Evolutionary conservation across 2,113 vertebrate genomes (phyloP), one percentile per base, ranked within the genome.

Genomic region (Garra rufa): DNA sequence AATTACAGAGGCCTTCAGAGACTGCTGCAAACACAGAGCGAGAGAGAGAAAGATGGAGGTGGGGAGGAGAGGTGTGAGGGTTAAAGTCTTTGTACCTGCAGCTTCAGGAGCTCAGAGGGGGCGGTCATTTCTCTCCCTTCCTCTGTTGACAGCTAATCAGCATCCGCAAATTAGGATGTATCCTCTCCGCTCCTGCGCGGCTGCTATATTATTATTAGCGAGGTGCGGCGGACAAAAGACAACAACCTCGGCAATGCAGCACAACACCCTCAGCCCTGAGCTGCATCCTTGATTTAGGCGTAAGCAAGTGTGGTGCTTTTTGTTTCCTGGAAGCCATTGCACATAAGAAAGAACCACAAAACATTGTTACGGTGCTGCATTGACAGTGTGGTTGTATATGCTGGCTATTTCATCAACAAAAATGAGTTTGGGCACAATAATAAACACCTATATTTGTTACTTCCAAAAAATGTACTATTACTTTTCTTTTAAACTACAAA

Each of bases 111-210:
- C 87, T 34, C 19, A 48, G 84, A 74, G 57, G 67, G 65, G 82
- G 81, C 87, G 89, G 88, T 92, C 83, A 81, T 73, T 76, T 38
- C 55, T 63, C 26, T 77, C 43, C 28, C 63, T 38, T 65, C 88
- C 85, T 90, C 80, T 76, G 86, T 46, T 87, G 89, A 87, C 89
- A 91, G 89, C 87, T 92, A 91, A 91, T 91, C 91, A 91, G 82
- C 50, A 74, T 71, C 71, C 10, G 52, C 87, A 89, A 91, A 89
- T 89, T 87, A 90, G 88, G 87, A 88, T 81, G 63, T 89, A 84
- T 88, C 82, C 81, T 85, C 61, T 77, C 74, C 57, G 73, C 50
- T 43, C 38, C 38, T 76, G 26, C 38, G n/a, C 48, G 41, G 17
- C 83, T 85, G 69, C 86, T 85, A 83, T 84, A 86, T 88, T 76